These are phyloP conservation scores for Cottoperca gobio DNA, from an alignment of 2,797 vertebrate genomes.

Conservation along the genomic window DNA sequence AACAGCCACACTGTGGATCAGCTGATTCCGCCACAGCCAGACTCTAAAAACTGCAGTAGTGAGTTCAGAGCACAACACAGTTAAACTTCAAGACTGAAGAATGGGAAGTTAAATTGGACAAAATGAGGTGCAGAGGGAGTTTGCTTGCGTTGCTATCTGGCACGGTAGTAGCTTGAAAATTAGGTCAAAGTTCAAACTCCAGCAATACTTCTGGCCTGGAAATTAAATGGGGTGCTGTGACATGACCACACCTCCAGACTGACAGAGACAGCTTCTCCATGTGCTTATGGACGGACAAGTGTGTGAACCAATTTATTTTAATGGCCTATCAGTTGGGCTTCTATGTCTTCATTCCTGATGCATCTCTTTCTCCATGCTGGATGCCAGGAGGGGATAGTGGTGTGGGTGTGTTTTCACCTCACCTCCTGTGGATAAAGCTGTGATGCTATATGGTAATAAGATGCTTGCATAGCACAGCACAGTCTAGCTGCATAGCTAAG, in stretches of 20 bases:
- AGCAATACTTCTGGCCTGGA: constrained; percentile 28
- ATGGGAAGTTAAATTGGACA: constrained; percentile 62
- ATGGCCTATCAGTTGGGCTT: constrained; percentile 13
- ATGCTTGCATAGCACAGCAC: constrained; percentile 36
- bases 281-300: neutral
- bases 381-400: neutral
- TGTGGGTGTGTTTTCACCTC: constrained; percentile 33
- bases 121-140: constrained; percentile 61
- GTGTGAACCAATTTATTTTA: constrained; percentile 32
- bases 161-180: constrained; percentile 53
- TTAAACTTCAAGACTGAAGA: constrained; percentile 60
- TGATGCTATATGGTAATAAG: constrained; percentile 49
- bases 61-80: constrained; percentile 27
- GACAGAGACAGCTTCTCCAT: constrained; percentile 11
- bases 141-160: constrained; percentile 52
- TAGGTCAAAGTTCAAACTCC: constrained; percentile 64
- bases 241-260: constrained; percentile 4
- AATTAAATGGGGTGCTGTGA: constrained; percentile 37
- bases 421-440: constrained; percentile 42
- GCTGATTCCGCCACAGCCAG: constrained; percentile 18
- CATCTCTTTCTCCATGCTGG: constrained; percentile 19
- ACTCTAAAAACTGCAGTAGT: constrained; percentile 25
- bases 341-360: constrained; percentile 15
- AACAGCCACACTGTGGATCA: constrained; percentile 42
- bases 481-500: constrained; percentile 46